phyloP scores from a whole-genome alignment of 2,888 invertebrate species.

The Nemapogon koenigi region DNA sequence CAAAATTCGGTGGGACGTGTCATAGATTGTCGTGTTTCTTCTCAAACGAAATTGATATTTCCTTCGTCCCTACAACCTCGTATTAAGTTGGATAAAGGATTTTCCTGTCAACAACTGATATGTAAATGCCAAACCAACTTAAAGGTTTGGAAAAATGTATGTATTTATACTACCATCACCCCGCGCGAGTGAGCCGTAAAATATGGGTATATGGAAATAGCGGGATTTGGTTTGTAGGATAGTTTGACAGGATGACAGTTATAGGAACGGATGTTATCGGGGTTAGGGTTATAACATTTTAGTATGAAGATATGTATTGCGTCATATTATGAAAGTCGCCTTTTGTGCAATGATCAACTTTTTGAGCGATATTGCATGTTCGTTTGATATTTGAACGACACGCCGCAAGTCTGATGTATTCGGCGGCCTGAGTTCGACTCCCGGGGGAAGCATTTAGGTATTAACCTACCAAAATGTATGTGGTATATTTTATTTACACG shows the following conservation, averaged over 20 bases:
- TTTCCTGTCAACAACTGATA: slow-evolving; percentile 55
- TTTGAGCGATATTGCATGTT: too few relatives aligned
- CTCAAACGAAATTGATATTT: slow-evolving; percentile 28
- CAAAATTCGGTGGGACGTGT: too few relatives aligned
- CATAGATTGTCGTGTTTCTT: slow-evolving; percentile 11
- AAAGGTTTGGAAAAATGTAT: slow-evolving; percentile 46
- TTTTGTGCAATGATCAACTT: too few relatives aligned
- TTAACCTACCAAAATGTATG: too few relatives aligned
- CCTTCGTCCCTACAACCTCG: slow-evolving; percentile 28
- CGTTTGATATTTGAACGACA: too few relatives aligned
- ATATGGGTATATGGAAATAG: slow-evolving; percentile 57
- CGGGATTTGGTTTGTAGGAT: slow-evolving; percentile 48
- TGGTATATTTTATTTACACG: too few relatives aligned
- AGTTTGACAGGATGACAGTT: slow-evolving; percentile 62
- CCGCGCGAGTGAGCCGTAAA: slow-evolving; percentile 41
- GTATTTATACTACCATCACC: slow-evolving; percentile 52
- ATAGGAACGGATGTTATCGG: slow-evolving; percentile 29
- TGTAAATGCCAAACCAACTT: slow-evolving; percentile 51
- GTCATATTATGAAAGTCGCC: too few relatives aligned
- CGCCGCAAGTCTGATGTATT: too few relatives aligned
- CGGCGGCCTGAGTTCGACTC: too few relatives aligned
- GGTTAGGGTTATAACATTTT: not conserved
- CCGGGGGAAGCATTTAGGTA: too few relatives aligned
- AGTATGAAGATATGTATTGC: not conserved
- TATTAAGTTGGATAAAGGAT: slow-evolving; percentile 43